Conservation (phyloP, 2,888 invertebrate genomes). For the Drosophila cognata region DNA sequence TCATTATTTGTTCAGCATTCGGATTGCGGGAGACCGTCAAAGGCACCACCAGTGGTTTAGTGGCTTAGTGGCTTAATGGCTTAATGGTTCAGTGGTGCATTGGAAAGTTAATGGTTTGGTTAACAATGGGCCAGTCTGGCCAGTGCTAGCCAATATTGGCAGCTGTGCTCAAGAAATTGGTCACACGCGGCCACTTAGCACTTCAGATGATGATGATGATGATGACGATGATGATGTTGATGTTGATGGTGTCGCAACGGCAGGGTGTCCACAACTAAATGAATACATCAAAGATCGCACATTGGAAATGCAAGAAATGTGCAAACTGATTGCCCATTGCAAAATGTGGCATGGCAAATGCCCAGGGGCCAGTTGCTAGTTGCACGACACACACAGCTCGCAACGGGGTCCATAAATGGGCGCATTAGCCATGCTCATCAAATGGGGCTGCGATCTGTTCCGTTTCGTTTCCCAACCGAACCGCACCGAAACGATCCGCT, state of each 20-base stretch:
- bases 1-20: slow-evolving; percentile 6
- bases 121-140: slow-evolving; percentile 25
- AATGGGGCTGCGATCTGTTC: slow-evolving; percentile 45
- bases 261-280: slow-evolving; percentile 37
- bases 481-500: slow-evolving; percentile 29
- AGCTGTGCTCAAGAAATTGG: slow-evolving; percentile 70
- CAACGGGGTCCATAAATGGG: slow-evolving; percentile 28
- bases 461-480: slow-evolving; percentile 23
- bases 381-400: not conserved
- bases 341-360: slow-evolving; percentile 50
- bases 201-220: slow-evolving; percentile 46
- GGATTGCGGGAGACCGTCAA: not conserved
- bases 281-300: slow-evolving; percentile 53
- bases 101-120: slow-evolving; percentile 6
- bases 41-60: slow-evolving; percentile 27
- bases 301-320: slow-evolving; percentile 32
- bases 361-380: slow-evolving; percentile 14
- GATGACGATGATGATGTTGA: slow-evolving; percentile 29
- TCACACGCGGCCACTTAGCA: slow-evolving; percentile 79
- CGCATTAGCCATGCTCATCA: slow-evolving; percentile 58
- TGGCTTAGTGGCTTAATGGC: slow-evolving; percentile 5
- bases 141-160: slow-evolving; percentile 36
- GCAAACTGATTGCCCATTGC: slow-evolving; percentile 39
- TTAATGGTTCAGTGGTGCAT: slow-evolving; percentile 9
- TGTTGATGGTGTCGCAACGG: slow-evolving; percentile 6